Conservation (phyloP, 2,797 vertebrate genomes). For the Cebuella pygmaea region DNA sequence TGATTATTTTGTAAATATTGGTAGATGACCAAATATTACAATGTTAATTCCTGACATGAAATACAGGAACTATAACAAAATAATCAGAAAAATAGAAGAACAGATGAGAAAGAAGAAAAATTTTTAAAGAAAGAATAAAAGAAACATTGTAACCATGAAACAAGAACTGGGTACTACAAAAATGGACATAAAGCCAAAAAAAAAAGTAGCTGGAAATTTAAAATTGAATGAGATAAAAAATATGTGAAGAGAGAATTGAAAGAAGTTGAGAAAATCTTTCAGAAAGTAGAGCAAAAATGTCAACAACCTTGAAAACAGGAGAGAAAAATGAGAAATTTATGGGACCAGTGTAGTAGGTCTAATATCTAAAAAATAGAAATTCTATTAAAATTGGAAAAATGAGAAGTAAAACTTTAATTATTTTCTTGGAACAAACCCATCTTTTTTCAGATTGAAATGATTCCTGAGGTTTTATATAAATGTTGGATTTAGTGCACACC, state of each 20-base stretch:
- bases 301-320: neutral
- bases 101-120: neutral
- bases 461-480: neutral
- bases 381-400: neutral
- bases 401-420: neutral
- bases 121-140: neutral
- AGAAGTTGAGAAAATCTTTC: neutral
- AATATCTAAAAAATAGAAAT: constrained; percentile 18
- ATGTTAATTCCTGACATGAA: neutral
- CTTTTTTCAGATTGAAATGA: neutral
- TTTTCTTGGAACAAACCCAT: neutral
- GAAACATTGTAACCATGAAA: neutral
- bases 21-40: neutral
- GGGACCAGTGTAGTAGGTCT: neutral
- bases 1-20: neutral
- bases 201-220: neutral
- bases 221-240: neutral
- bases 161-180: neutral
- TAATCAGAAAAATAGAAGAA: neutral
- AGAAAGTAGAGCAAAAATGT: neutral
- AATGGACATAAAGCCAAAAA: neutral
- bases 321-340: neutral
- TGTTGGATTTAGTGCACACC: neutral
- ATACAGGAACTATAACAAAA: neutral
- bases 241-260: neutral